Conservation (phyloP, 1,140 invertebrate species). For the Apocrypta bakeri region DNA sequence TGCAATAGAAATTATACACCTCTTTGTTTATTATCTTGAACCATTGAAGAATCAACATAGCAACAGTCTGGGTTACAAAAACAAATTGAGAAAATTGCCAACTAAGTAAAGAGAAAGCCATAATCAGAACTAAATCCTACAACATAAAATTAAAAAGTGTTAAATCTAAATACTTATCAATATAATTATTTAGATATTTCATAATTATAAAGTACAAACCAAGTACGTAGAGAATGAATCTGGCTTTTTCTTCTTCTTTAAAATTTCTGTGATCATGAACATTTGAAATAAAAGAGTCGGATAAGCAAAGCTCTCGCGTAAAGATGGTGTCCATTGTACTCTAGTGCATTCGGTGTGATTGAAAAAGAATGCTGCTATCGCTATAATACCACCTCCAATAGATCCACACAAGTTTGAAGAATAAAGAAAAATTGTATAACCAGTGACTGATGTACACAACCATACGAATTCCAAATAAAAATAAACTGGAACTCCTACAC, state of each 20-base stretch:
- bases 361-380: conserved; percentile 82
- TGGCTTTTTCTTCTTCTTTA: conserved; percentile 55
- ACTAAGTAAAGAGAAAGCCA: conserved; percentile 75
- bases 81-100: conserved; percentile 90
- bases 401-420: conserved; percentile 79
- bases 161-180: conserved; percentile 13
- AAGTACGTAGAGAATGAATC: conserved; percentile 50
- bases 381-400: conserved; percentile 81
- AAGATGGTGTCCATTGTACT: conserved; percentile 89
- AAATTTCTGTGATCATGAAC: conserved; percentile 68
- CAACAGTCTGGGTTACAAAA: conserved; percentile 81
- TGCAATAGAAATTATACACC: conserved; percentile 71
- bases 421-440: conserved; percentile 79
- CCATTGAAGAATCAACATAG: conserved; percentile 80
- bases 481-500: conserved; percentile 83
- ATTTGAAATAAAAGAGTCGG: conserved; percentile 78
- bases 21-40: conserved; percentile 77
- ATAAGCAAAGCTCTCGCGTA: conserved; percentile 88
- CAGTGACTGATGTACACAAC: conserved; percentile 79
- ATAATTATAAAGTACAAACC: conserved; percentile 54
- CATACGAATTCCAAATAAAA: conserved; percentile 86
- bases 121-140: conserved; percentile 63
- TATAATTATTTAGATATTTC: neutral
- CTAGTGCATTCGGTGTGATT: conserved; percentile 88
- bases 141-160: conserved; percentile 47